These are phyloP conservation scores for Dynastes maya DNA, from an alignment of 2,888 invertebrate species.

Conservation along the genomic window DNA sequence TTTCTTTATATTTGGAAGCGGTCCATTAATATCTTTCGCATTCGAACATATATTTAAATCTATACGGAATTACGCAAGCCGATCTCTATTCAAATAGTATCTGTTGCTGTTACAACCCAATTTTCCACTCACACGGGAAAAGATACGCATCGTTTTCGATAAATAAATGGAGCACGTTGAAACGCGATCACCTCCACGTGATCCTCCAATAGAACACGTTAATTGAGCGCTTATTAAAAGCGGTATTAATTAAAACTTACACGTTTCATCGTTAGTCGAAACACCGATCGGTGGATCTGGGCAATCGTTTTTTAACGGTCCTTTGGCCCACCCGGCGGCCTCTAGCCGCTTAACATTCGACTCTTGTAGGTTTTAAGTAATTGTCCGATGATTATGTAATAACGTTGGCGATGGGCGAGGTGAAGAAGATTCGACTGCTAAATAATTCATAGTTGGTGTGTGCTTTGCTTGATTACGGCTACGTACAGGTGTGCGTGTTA, in stretches of 20 bases:
- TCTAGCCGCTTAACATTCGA: constrained; percentile 22
- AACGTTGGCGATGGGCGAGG: not conserved
- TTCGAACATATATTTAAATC: too few relatives aligned
- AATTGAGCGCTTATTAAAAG: constrained; percentile 9
- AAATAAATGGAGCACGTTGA: too few relatives aligned
- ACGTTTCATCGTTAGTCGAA: constrained; percentile 14
- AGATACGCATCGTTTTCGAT: too few relatives aligned
- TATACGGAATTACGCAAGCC: too few relatives aligned
- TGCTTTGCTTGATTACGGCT: not conserved
- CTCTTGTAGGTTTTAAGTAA: constrained; percentile 38
- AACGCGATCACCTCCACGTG: not conserved
- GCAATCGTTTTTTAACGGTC: constrained; percentile 12
- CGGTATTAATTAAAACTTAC: constrained; percentile 29
- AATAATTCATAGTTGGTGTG: constrained; percentile 34
- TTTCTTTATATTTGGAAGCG: too few relatives aligned
- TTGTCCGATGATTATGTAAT: constrained; percentile 35
- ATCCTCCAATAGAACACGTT: constrained; percentile 7
- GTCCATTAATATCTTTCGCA: too few relatives aligned
- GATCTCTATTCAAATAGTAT: too few relatives aligned
- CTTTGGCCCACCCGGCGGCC: constrained; percentile 5
- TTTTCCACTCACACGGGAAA: too few relatives aligned
- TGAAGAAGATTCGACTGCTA: constrained; percentile 7
- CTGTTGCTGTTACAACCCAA: too few relatives aligned
- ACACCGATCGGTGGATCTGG: not conserved
- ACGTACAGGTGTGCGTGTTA: not conserved